Percentiles rank a stretch among this genome's conserved stretches.
Conservation (phyloP, 2,888 invertebrate species). For the Phasia obesa region DNA sequence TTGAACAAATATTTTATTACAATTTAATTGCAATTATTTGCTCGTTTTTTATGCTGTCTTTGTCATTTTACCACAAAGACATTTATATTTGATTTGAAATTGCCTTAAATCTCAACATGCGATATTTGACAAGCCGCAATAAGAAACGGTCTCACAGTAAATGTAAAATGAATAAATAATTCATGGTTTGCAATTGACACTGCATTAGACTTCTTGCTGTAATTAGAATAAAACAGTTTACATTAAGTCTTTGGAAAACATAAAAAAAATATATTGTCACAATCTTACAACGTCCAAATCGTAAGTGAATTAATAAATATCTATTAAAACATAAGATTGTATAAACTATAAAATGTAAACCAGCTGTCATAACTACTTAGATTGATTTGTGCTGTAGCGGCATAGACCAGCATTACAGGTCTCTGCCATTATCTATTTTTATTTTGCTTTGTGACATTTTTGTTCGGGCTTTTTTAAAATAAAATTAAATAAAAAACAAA, state of each 20-base stretch:
- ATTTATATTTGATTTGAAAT: not conserved
- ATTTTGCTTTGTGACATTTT: too few species aligned
- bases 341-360: too few species aligned
- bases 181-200: not conserved
- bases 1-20: slow-evolving; percentile 50
- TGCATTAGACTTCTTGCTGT: not conserved
- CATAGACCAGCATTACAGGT: too few species aligned
- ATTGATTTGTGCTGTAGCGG: too few species aligned
- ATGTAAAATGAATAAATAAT: slow-evolving; percentile 11
- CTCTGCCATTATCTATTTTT: too few species aligned
- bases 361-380: too few species aligned
- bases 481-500: too few species aligned
- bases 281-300: too few species aligned
- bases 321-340: too few species aligned
- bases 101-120: slow-evolving; percentile 36
- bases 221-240: not conserved
- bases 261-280: not conserved
- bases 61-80: not conserved
- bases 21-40: slow-evolving; percentile 58
- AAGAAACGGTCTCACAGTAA: slow-evolving; percentile 34
- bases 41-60: not conserved
- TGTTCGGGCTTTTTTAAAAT: too few species aligned
- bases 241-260: not conserved
- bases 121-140: slow-evolving; percentile 2
- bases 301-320: too few species aligned